Percentiles rank a stretch among this genome's conserved stretches.
These are phyloP conservation scores for Rafetus swinhoei DNA, from an alignment of 2,113 vertebrate species.

Conservation along the genomic window DNA sequence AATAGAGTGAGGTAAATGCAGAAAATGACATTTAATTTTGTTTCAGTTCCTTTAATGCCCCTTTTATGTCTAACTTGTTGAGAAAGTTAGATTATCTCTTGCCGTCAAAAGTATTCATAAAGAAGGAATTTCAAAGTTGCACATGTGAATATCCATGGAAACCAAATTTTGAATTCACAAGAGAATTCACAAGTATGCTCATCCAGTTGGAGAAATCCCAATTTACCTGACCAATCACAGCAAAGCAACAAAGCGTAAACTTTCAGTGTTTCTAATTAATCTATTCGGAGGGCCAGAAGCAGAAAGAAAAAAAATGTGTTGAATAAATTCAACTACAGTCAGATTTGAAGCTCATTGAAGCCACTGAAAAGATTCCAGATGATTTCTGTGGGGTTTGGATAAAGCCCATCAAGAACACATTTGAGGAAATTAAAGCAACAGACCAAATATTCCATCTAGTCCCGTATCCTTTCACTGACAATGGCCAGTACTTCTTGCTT, in stretches of 20 bases:
- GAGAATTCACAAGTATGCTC: background rate
- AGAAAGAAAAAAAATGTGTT: background rate
- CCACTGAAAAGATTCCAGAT: accelerated
- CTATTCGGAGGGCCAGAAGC: background rate
- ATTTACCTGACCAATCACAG: background rate
- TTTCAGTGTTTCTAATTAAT: background rate
- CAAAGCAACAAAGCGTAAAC: background rate
- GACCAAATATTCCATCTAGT: background rate
- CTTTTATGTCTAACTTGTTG: accelerated
- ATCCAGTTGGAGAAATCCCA: background rate
- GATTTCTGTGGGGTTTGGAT: background rate
- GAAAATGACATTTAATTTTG: background rate
- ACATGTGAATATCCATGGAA: accelerated
- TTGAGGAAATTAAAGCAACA: background rate
- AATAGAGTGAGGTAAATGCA: background rate
- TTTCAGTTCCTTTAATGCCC: background rate
- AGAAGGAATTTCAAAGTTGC: background rate
- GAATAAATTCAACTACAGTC: background rate
- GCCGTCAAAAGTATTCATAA: background rate
- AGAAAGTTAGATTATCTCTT: background rate
- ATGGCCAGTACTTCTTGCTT: background rate
- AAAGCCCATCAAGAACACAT: accelerated
- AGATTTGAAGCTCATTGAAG: background rate
- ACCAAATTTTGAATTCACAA: background rate
- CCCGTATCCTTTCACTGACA: accelerated